These are phyloP conservation scores for Cylindroiulus punctatus DNA, from an alignment of 2,888 invertebrate species.

Conservation along the genomic window DNA sequence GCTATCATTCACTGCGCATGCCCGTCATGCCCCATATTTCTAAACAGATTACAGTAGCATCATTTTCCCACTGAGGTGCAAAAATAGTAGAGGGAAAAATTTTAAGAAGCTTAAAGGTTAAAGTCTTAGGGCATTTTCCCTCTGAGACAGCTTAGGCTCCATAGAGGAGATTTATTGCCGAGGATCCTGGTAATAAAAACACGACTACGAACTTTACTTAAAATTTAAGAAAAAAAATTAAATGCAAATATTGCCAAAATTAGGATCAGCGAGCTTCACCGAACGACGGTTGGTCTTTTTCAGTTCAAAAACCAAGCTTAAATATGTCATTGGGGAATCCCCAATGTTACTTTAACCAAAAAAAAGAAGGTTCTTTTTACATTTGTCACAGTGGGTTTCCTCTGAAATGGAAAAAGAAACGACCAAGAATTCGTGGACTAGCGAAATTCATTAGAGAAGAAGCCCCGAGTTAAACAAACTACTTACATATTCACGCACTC, in stretches of 20 bases:
- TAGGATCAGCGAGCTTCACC: neutral
- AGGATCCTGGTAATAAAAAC: constrained; percentile 7
- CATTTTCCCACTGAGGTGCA: constrained; percentile 6
- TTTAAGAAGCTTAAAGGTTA: constrained; percentile 38
- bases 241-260: constrained; percentile 17
- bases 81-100: neutral
- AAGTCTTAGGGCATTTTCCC: constrained; percentile 20
- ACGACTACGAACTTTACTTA: constrained; percentile 29
- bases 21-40: neutral
- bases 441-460: neutral
- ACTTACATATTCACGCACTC: too few species aligned
- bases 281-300: neutral
- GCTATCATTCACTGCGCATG: neutral
- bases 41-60: constrained; percentile 26
- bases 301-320: constrained; percentile 8
- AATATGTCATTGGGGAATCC: neutral
- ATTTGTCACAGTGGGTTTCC: neutral
- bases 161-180: neutral
- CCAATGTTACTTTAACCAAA: neutral
- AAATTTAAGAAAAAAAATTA: neutral
- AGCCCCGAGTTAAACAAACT: neutral
- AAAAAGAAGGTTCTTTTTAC: neutral
- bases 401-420: neutral
- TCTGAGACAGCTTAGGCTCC: neutral
- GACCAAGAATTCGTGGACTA: neutral